A percentile compares a stretch with the other conserved stretches of the same genome.
phyloP scores from a whole-genome alignment of 2,888 invertebrate species.

The Yponomeuta evonymella region DNA sequence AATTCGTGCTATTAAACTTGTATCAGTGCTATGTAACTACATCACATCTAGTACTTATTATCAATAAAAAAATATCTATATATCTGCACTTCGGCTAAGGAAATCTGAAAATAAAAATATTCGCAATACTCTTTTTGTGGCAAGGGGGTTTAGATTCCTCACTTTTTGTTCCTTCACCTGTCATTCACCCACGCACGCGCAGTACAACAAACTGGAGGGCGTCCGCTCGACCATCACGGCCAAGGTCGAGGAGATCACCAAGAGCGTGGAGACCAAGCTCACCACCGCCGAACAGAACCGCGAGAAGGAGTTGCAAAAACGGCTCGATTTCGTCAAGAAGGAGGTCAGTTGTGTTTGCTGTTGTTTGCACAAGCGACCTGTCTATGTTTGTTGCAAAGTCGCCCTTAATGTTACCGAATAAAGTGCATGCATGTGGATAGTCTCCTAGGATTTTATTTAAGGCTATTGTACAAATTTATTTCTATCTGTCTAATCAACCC shows the following conservation, averaged over 20 bases:
- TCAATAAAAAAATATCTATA: too few relatives aligned
- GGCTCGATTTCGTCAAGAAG: constrained; percentile 80
- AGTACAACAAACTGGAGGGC: constrained; percentile 82
- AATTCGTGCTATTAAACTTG: too few relatives aligned
- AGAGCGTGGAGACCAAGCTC: constrained; percentile 84
- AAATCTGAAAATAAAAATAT: too few relatives aligned
- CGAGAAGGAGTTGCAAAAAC: constrained; percentile 89
- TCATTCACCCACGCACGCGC: constrained; percentile 28
- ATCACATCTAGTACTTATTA: too few relatives aligned
- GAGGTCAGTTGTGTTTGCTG: constrained; percentile 6
- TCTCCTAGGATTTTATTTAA: too few relatives aligned
- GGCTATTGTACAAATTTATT: too few relatives aligned
- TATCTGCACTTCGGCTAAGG: too few relatives aligned
- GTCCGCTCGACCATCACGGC: constrained; percentile 79
- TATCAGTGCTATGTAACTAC: too few relatives aligned
- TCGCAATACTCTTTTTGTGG: too few relatives aligned
- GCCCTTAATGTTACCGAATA: too few relatives aligned
- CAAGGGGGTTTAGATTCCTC: constrained; percentile 18
- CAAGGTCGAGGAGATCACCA: constrained; percentile 80
- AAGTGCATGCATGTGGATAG: too few relatives aligned
- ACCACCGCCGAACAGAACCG: constrained; percentile 88
- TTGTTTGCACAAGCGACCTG: not conserved
- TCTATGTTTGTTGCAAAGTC: not conserved
- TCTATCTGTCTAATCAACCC: too few relatives aligned
- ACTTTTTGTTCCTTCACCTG: constrained; percentile 14